Base-by-base conservation (phyloP, 1,140 invertebrate genomes). In the Chironomus striatipennis region DNA sequence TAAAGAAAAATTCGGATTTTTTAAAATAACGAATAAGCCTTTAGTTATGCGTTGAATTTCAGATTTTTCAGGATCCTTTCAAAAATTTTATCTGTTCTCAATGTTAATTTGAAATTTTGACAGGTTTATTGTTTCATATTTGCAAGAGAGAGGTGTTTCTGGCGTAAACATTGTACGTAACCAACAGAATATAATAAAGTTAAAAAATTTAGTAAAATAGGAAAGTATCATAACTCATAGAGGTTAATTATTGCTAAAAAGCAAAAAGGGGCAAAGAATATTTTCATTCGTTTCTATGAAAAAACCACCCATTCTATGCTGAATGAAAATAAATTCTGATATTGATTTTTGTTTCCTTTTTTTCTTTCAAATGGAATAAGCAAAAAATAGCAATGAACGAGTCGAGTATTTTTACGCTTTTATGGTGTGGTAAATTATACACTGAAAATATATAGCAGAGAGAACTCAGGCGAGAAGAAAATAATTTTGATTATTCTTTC, bases 341-440 rank as follows among this genome's bases (percentile, higher is more conserved):
- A 57, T 57, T 57, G 47, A 57, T 70, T 70, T 70, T 70, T 67
- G 8, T 70, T 70, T 70, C 65, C n/a, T 17, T 57, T 57, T n/a
- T 20, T 7, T 20, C 8, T 17, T 15, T 67, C 8, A 18, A 67
- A 67, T 8, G n/a, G 18, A 20, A 21, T 15, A 70, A 18, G 65
- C 15, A 70, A 70, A 20, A 20, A 34, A 34, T 34, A 70, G 65
- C 47, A 15, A 57, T n/a, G n/a, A 57, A 47, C 47, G 47, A 57
- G 47, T 57, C 47, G 47, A 57, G 47, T 20, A 12, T 70, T 70
- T 70, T 70, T 70, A 70, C 65, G 65, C 65, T 70, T 70, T 70
- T 70, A 70, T 70, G 18, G 65, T 17, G 65, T 70, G 65, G 65
- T 70, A 21, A 70, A 70, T 70, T 70, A 70, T 70, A 70, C 65